Evolutionary conservation across 2,797 vertebrate species (phyloP).

Genomic region (Apogon hyalosoma): DNA sequence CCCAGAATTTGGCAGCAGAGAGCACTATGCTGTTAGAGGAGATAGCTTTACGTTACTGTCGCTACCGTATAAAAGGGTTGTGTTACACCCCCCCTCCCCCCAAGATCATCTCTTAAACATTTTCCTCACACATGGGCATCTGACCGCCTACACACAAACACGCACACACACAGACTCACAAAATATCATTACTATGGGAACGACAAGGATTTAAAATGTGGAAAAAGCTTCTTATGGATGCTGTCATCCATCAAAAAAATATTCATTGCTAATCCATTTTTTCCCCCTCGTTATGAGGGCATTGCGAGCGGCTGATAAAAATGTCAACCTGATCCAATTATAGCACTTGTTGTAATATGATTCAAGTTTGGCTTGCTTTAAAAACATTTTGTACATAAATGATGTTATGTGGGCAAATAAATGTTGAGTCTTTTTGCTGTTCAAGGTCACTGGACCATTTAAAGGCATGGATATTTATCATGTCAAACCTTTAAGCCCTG

Average conservation of each 20-base stretch:
- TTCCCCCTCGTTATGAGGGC: conserved; percentile 73
- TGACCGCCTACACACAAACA: conserved; percentile 77
- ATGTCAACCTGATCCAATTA: conserved; percentile 83
- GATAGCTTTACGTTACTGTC: conserved; percentile 76
- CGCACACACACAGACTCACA: conserved; percentile 59
- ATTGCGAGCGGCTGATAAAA: conserved; percentile 83
- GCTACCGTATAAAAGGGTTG: conserved; percentile 76
- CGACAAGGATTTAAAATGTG: conserved; percentile 76
- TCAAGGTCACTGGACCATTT: conserved; percentile 63
- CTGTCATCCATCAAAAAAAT: conserved; percentile 81
- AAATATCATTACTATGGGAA: conserved; percentile 82
- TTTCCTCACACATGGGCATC: conserved; percentile 82
- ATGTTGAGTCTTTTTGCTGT: conserved; percentile 19
- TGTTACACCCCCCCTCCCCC: conserved; percentile 64
- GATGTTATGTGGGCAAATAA: conserved; percentile 50
- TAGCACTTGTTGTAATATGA: conserved; percentile 79
- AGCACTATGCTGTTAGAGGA: conserved; percentile 65
- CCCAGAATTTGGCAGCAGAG: conserved; percentile 73
- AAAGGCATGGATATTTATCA: conserved; percentile 30
- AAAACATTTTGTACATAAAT: conserved; percentile 69
- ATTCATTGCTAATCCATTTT: conserved; percentile 81
- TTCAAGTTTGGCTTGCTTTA: conserved; percentile 73
- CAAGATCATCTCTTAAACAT: conserved; percentile 82
- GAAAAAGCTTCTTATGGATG: conserved; percentile 78
- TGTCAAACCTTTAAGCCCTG: conserved; percentile 33